These are phyloP conservation scores for Galemys pyrenaicus DNA, from an alignment of 2,113 vertebrate genomes.

Conservation along the genomic window DNA sequence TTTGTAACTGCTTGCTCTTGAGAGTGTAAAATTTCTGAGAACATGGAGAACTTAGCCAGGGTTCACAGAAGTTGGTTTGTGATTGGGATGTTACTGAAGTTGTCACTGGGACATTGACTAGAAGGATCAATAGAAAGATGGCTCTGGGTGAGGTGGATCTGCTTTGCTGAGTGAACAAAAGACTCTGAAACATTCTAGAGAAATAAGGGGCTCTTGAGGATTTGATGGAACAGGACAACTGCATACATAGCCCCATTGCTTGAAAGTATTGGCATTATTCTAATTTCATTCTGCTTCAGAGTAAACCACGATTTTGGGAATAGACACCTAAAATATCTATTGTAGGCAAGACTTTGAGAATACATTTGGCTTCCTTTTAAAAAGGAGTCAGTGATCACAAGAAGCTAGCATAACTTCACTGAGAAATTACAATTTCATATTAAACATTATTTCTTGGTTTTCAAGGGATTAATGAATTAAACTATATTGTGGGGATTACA, in stretches of 20 bases:
- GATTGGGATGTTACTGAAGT: background rate
- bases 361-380: conserved; percentile 29
- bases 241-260: background rate
- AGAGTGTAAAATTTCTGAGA: background rate
- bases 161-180: background rate
- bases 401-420: conserved; percentile 53
- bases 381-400: conserved; percentile 55
- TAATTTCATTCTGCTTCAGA: background rate
- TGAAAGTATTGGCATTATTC: background rate
- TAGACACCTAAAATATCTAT: background rate
- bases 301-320: background rate
- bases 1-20: background rate
- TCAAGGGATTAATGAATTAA: conserved; percentile 63
- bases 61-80: background rate
- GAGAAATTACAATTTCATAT: conserved; percentile 77
- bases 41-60: background rate
- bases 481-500: conserved; percentile 51
- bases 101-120: background rate
- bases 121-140: background rate
- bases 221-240: accelerated
- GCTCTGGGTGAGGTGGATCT: background rate
- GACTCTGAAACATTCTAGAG: accelerated
- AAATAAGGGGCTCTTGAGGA: background rate
- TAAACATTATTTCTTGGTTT: conserved; percentile 8
- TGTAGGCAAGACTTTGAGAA: conserved; percentile 59